Conservation (phyloP, 1,140 invertebrate genomes). For the Pygmarrhopalites habei region DNA sequence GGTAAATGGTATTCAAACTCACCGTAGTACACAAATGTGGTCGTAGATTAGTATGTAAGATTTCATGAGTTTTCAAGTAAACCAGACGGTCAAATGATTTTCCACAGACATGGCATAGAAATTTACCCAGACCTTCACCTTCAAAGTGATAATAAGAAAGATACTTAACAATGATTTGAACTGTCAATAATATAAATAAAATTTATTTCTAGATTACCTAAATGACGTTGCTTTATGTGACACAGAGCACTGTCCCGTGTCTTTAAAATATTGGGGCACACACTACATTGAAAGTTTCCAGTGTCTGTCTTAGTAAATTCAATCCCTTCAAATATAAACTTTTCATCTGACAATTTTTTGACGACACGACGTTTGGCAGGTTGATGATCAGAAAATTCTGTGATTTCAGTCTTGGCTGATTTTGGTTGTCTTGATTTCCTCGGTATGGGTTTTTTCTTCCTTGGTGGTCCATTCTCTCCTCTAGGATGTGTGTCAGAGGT, state of each 20-base stretch:
- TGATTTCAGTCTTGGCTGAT: too few relatives aligned
- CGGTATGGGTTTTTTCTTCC: too few relatives aligned
- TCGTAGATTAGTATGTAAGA: background rate
- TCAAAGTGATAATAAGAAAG: background rate
- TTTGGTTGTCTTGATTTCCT: too few relatives aligned
- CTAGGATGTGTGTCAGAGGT: too few relatives aligned
- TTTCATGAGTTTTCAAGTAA: constrained; percentile 5
- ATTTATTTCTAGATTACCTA: background rate
- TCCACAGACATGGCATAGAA: constrained; percentile 7
- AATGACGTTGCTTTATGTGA: constrained; percentile 7
- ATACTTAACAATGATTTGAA: too few relatives aligned
- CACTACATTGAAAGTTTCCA: constrained; percentile 6
- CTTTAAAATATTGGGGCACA: constrained; percentile 7
- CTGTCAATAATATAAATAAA: constrained; percentile 1
- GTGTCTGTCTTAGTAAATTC: background rate
- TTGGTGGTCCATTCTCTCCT: too few relatives aligned
- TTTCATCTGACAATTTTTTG: background rate
- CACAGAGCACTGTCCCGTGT: constrained; percentile 3
- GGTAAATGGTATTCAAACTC: too few relatives aligned
- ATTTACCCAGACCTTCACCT: constrained; percentile 7
- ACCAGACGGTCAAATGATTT: constrained; percentile 3
- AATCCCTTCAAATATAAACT: constrained; percentile 1
- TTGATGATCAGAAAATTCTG: too few relatives aligned
- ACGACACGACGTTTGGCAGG: too few relatives aligned
- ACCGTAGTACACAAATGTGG: background rate